phyloP scores from a whole-genome alignment of 2,888 invertebrate genomes.

The Leucania comma region DNA sequence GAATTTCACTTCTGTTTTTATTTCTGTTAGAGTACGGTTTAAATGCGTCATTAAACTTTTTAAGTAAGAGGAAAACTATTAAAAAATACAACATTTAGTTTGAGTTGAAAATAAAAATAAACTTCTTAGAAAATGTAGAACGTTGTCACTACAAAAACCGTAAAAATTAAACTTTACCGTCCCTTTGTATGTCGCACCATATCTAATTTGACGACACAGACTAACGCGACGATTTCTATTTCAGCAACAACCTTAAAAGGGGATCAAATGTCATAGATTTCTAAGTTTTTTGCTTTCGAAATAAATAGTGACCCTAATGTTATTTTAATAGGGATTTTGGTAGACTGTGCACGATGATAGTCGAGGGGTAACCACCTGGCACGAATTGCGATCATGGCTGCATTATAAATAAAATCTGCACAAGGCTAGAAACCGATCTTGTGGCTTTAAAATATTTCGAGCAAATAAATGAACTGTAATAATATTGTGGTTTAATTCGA shows the following conservation, averaged over 20 bases:
- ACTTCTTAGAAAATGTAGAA: constrained; percentile 20
- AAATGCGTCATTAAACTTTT: constrained; percentile 3
- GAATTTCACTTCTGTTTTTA: constrained; percentile 10
- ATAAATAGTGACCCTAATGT: constrained; percentile 63
- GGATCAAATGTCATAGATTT: constrained; percentile 67
- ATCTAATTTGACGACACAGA: constrained; percentile 60
- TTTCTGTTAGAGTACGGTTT: not conserved
- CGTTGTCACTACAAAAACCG: constrained; percentile 12
- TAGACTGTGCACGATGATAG: constrained; percentile 44
- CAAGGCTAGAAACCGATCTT: constrained; percentile 45
- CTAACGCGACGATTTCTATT: constrained; percentile 63
- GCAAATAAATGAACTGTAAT: not conserved
- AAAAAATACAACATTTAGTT: not conserved
- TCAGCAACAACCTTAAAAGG: constrained; percentile 59
- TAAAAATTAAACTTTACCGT: constrained; percentile 10
- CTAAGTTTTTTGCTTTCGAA: constrained; percentile 58
- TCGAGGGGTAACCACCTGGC: constrained; percentile 57
- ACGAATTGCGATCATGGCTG: constrained; percentile 47
- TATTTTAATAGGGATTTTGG: constrained; percentile 60
- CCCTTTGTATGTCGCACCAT: constrained; percentile 52
- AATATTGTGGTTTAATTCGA: not conserved
- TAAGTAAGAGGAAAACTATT: not conserved
- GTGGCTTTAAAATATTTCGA: constrained; percentile 11
- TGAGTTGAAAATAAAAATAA: constrained; percentile 5
- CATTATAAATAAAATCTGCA: constrained; percentile 19